Evolutionary conservation across 2,888 invertebrate genomes (phyloP), one percentile per base, ranked within the genome.

Genomic region (Congeria kusceri): DNA sequence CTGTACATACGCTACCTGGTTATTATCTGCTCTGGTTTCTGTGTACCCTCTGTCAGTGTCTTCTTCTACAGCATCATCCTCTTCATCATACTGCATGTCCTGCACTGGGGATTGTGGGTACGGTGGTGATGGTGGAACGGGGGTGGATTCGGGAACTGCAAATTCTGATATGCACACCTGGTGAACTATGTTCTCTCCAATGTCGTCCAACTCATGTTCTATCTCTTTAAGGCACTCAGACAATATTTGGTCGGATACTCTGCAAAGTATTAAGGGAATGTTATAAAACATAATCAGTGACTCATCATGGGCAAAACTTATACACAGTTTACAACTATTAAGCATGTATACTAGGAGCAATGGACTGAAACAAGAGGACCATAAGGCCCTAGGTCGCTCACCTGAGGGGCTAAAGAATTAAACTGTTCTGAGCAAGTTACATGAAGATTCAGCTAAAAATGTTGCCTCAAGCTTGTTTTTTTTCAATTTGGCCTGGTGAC

Each of bases 111-210:
- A 11, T 53, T 53, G 53, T 39, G 3, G 39, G 39, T 39, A 39
- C 15, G 39, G 9, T 9, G 32, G 32, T 39, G 39, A 39, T 11
- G 39, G 39, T 11, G 25, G 32, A 59, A 49, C 20, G 39, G 58
- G 28, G 2, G 59, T 46, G 29, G 62, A 32, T 28, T 79, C 79
- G 25, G 83, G 83, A 27, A 83, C 28, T 20, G 83, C 74, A 62
- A 92, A 91, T 79, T 92, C 92, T 5, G 91, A 80, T 66, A 87
- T 89, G 79, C 89, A 92, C 46, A 91, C 87, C 61, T 91, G 88
- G 59, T 90, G 87, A 13, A 91, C 92, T 46, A 91, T 89, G 47
- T 87, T 91, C 49, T 87, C 88, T 64, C 88, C 90, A 27, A 91
- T 86, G 46, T 88, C 81, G 13, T 90, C 90, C 32, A 92, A 75